Evolutionary conservation across 2,888 invertebrate species (phyloP).

Genomic region (Drosophila putrida): DNA sequence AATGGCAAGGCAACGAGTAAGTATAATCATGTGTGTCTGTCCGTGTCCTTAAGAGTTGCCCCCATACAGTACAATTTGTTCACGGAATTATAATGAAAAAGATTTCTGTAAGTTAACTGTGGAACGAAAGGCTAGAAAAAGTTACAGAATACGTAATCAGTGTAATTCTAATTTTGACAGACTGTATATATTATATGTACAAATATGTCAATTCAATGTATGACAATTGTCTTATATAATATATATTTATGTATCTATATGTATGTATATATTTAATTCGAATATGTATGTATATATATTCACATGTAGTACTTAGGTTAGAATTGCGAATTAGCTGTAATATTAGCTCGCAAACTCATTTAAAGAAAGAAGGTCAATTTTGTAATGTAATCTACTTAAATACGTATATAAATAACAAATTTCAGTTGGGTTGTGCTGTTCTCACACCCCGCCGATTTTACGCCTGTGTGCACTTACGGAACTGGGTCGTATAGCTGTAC

Average conservation of each 20-base stretch:
- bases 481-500: conserved; percentile 90
- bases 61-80: no score
- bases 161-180: no score
- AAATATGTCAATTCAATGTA: no score
- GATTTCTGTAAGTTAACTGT: no score
- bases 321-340: neutral
- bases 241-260: neutral
- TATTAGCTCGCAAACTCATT: neutral
- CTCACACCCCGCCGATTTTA: conserved; percentile 95
- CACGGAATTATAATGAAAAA: no score
- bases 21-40: conserved; percentile 76
- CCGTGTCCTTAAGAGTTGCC: no score
- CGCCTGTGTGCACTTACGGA: conserved; percentile 96
- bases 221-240: no score
- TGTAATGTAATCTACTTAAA: neutral
- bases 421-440: conserved; percentile 93
- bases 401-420: neutral
- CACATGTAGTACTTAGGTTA: neutral
- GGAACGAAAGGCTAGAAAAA: no score
- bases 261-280: no score
- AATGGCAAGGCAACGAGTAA: conserved; percentile 91
- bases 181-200: no score
- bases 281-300: neutral
- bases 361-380: neutral
- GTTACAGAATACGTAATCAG: no score